Evolutionary conservation across 1,140 invertebrate genomes (phyloP), one percentile per base, ranked within the genome.

Genomic region (Yoshiicerus persimilis): DNA sequence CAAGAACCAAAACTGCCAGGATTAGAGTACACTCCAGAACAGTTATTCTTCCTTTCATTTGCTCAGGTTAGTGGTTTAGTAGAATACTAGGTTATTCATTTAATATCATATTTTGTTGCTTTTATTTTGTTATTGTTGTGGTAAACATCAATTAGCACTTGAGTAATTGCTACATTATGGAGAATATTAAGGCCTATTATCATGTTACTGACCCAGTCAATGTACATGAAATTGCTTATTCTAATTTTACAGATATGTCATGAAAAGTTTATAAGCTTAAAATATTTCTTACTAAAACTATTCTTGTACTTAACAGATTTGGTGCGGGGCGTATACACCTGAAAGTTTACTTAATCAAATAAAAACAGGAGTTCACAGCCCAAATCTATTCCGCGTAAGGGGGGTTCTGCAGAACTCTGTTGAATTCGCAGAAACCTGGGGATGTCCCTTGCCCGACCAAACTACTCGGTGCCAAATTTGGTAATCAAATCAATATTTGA

Each of bases 31-130:
- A 95, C 94, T 1, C 94, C 95, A 66, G 95, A 97, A 64, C 97
- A 99, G 92, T 93, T 99, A 23, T 97, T 99, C 92, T 99, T 97
- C 93, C 94, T 98, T 11, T 94, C 95, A n/a, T 97, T 95, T 92
- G 96, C 95, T 32, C 97, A 97, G 93, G 96, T 96, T 39, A 85
- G 16, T 38, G 13, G 32, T 80, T 80, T 56, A 56, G 47, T 56
- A 6, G 47, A 56, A 6, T n/a, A 56, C 47, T 56, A 56, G 47
- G 47, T n/a, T n/a, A 56, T 5, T 20, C 2, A 6, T 6, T 56
- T 20, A 47, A 47, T 47, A 47, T 5, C 16, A n/a, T 56, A 4
- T 56, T n/a, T n/a, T n/a, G n/a, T n/a, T n/a, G n/a, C n/a, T n/a
- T n/a, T n/a, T n/a, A n/a, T n/a, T n/a, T n/a, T n/a, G n/a, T n/a